Conservation (phyloP, 1,140 invertebrate genomes). For the Drosophila lowei region DNA sequence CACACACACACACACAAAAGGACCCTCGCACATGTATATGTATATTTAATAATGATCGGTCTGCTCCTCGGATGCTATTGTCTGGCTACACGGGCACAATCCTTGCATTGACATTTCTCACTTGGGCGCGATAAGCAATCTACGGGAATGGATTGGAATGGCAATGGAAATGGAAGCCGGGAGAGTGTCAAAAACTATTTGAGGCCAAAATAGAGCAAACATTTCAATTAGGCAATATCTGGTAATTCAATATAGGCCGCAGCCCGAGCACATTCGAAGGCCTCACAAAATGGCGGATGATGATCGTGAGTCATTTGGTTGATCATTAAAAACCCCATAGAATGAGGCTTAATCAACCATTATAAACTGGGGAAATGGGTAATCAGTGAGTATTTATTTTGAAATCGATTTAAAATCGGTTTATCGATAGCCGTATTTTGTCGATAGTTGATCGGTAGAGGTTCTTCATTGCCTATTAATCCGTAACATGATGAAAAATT, state of each 20-base stretch:
- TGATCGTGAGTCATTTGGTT: not conserved
- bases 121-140: conserved; percentile 52
- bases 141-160: not conserved
- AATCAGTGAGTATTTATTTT: no score
- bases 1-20: not conserved
- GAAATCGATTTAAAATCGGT: no score
- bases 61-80: no score
- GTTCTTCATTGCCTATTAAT: no score
- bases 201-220: conserved; percentile 49
- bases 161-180: conserved; percentile 28
- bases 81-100: conserved; percentile 18
- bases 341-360: no score
- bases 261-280: no score
- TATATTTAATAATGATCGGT: conserved; percentile 17
- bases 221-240: conserved; percentile 59
- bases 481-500: conserved; percentile 17
- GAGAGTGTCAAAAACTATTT: conserved; percentile 49
- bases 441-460: no score
- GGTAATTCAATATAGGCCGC: conserved; percentile 43
- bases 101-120: conserved; percentile 56
- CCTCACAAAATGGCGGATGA: conserved; percentile 4
- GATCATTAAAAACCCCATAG: not conserved
- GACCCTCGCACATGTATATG: not conserved
- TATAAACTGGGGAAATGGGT: no score
- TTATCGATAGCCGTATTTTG: no score